Base-by-base conservation (phyloP, 2,797 vertebrate genomes). In the Mormyrops boulengeri region DNA sequence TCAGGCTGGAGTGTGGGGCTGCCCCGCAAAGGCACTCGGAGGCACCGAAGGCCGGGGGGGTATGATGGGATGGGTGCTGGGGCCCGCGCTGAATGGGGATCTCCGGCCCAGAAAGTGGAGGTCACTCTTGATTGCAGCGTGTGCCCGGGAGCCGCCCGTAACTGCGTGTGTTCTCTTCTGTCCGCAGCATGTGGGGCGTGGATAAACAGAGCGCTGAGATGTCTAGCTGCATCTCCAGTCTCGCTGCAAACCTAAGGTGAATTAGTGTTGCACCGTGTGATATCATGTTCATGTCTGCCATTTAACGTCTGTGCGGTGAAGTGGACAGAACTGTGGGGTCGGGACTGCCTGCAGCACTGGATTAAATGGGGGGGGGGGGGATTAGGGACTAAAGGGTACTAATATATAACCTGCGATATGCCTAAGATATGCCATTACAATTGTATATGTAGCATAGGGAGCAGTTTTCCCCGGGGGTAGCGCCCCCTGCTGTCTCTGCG, bases 121-220 rank as follows among this genome's bases (percentile, higher is more conserved):
- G 60, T 88, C n/a, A 87, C 88, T 34, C 52, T 41, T 80, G 77
- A 90, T 62, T 53, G 69, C 6, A 52, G 57, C 49, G 11, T 38
- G 44, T 19, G 30, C 44, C 30, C 62, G 41, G 89, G 91, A 92
- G 92, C 89, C 80, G 91, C 92, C 30, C 93, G 80, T 95, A 92
- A 94, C 91, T 60, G 90, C 92, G 90, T 95, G 88, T 94, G 91
- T 94, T 93, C 93, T 96, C 89, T 73, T 94, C 90, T 95, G 92
- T 95, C 94, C 92, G 94, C 95, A 96, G 95, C 94, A 95, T 96
- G 95, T 96, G 95, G 95, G 95, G 95, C 92, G 94, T 95, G 94
- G 95, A 96, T 91, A 96, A 96, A 93, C 95, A 96, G 93, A 95
- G 93, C 92, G 95, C 93, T 82, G 95, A 96, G 93, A 95, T 96